Percentiles rank a stretch among this genome's conserved stretches.
phyloP scores from a whole-genome alignment of 2,797 vertebrate species.

The Psittacula derbiana region DNA sequence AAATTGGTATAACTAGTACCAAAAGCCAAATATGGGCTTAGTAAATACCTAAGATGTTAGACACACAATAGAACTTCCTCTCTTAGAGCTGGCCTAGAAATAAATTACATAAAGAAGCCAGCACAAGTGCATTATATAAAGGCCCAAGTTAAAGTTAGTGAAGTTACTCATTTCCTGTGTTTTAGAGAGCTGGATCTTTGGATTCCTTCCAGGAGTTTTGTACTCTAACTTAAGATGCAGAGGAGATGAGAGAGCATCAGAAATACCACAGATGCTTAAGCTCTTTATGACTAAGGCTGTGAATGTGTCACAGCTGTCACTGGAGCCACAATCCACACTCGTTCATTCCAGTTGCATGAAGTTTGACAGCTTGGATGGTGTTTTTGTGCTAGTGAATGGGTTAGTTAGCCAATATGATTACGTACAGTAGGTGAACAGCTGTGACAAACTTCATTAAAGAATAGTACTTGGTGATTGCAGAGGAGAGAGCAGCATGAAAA shows the following conservation, averaged over 20 bases:
- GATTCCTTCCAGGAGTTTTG: conserved; percentile 47
- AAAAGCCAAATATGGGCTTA: not conserved
- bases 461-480: not conserved
- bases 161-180: conserved; percentile 70
- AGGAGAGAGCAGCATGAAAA: not conserved
- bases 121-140: conserved; percentile 27
- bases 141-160: conserved; percentile 40
- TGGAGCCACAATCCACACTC: conserved; percentile 3
- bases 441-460: not conserved
- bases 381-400: conserved; percentile 35
- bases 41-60: not conserved
- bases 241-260: conserved; percentile 40
- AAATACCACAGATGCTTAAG: conserved; percentile 48
- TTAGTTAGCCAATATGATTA: not conserved
- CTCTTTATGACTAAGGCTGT: conserved; percentile 52
- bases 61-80: not conserved
- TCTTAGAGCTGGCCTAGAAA: conserved; percentile 10
- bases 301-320: conserved; percentile 59
- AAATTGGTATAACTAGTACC: not conserved
- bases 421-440: not conserved
- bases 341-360: not conserved
- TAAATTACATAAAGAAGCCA: not conserved
- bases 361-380: not conserved
- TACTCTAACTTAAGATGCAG: conserved; percentile 36
- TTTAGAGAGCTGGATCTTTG: conserved; percentile 36